Base-by-base conservation (phyloP, 2,113 vertebrate species). In the Lathamus discolor region DNA sequence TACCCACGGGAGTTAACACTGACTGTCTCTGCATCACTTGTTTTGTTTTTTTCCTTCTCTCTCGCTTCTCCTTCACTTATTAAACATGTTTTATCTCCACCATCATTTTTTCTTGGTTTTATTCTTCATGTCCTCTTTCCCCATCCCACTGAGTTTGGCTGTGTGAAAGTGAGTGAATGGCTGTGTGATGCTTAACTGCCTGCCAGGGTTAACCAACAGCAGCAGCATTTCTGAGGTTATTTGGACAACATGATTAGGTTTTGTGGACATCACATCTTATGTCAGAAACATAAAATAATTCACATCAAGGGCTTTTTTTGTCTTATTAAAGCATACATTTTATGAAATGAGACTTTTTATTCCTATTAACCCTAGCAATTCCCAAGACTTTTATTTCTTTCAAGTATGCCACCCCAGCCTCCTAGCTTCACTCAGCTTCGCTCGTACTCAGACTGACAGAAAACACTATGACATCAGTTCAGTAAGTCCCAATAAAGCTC, bases 401-500 rank as follows among this genome's bases (percentile, higher is more conserved):
- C 52, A 66, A 33, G 66, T 46, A 67, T 39, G 29, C 13, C 17
- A 61, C 9, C 3, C 63, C 69, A 91, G 59, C 17, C 75, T 67
- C 35, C 19, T 82, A 39, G 41, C 29, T 86, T 77, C 41, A 41
- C 41, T 80, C 37, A 52, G n/a, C 20, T 23, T 82, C 33, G 55
- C 33, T 85, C 37, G 13, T 13, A 78, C 29, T 88, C 31, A 23
- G 2, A 9, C 39, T 57, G 61, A 83, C 86, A 94, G 55, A 86
- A 62, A 64, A 70, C 37, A 62, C 17, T 13, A 41, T 7, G 31
- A 33, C 43, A 73, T 69, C 35, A 48, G 64, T 76, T 92, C 54
- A 70, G 8, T 31, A 82, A 75, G 39, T 70, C 61, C 43, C 92
- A 95, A 89, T 37, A 93, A 83, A 83, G 33, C 43, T 64, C 74